Evolutionary conservation across 37 sponge, comb jelly and placozoan species (phyloP).

Genomic region (Aphrocallistes beatrix): DNA sequence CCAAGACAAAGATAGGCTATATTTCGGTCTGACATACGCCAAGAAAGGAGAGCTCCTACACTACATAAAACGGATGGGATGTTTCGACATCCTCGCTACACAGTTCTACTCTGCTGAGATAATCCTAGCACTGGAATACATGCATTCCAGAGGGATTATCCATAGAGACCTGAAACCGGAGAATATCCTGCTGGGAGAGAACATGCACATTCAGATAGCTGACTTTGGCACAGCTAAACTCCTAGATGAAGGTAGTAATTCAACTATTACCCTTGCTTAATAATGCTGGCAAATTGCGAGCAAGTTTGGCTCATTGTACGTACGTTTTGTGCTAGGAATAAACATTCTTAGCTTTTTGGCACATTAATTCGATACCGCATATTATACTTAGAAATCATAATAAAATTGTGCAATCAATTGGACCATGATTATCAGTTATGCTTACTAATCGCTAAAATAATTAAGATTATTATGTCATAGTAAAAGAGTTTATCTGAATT

Average conservation of each 20-base stretch:
- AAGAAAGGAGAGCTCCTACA: conserved; percentile 74
- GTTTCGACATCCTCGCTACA: conserved; percentile 75
- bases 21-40: conserved; percentile 82
- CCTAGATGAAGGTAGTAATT: conserved; percentile 35
- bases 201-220: conserved; percentile 82
- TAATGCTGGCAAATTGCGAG: not conserved
- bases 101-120: conserved; percentile 84
- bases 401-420: too few relatives aligned
- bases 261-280: too few relatives aligned
- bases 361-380: not conserved
- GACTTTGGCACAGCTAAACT: conserved; percentile 92
- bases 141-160: conserved; percentile 67
- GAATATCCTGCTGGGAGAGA: conserved; percentile 73
- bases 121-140: conserved; percentile 74
- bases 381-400: too few relatives aligned
- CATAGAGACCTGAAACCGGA: conserved; percentile 96
- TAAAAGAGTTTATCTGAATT: not conserved
- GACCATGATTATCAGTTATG: too few relatives aligned
- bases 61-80: conserved; percentile 68
- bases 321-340: not conserved
- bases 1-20: conserved; percentile 81
- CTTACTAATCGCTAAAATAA: too few relatives aligned
- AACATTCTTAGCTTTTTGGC: not conserved
- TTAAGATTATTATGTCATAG: conserved; percentile 27
- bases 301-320: not conserved